These are phyloP conservation scores for Sylvicola cinctus DNA, from an alignment of 2,888 invertebrate genomes.

Conservation along the genomic window DNA sequence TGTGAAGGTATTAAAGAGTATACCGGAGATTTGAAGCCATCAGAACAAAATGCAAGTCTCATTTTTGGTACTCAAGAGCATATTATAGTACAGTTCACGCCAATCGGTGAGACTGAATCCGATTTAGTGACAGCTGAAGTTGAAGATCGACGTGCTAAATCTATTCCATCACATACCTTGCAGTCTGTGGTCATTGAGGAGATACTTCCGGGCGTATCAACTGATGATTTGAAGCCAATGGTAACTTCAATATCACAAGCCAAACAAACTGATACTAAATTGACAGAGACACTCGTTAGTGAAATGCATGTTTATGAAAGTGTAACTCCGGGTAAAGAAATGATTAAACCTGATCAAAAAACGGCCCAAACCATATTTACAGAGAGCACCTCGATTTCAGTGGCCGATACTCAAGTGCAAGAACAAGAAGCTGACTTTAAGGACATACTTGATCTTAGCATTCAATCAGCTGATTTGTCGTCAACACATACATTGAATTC, in stretches of 20 bases:
- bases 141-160: slow-evolving; percentile 7
- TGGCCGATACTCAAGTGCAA: slow-evolving; percentile 24
- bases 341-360: slow-evolving; percentile 10
- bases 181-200: slow-evolving; percentile 32
- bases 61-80: slow-evolving; percentile 4
- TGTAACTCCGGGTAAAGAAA: slow-evolving; percentile 13
- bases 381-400: slow-evolving; percentile 16
- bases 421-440: slow-evolving; percentile 26
- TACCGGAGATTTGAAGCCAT: neutral
- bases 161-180: slow-evolving; percentile 23
- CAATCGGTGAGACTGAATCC: neutral
- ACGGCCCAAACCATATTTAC: slow-evolving; percentile 12
- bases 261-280: slow-evolving; percentile 22
- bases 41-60: slow-evolving; percentile 6
- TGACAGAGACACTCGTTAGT: slow-evolving; percentile 29
- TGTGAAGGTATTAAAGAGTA: slow-evolving; percentile 4
- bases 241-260: slow-evolving; percentile 24
- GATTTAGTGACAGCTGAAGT: neutral
- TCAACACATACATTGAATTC: slow-evolving; percentile 5
- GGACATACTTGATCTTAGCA: neutral
- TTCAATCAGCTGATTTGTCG: slow-evolving; percentile 4
- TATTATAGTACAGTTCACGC: slow-evolving; percentile 4
- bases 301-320: slow-evolving; percentile 34
- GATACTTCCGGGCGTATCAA: slow-evolving; percentile 31
- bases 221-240: slow-evolving; percentile 25